Evolutionary conservation across 2,113 vertebrate species (phyloP).

Genomic region (Triplophysa siluroides): DNA sequence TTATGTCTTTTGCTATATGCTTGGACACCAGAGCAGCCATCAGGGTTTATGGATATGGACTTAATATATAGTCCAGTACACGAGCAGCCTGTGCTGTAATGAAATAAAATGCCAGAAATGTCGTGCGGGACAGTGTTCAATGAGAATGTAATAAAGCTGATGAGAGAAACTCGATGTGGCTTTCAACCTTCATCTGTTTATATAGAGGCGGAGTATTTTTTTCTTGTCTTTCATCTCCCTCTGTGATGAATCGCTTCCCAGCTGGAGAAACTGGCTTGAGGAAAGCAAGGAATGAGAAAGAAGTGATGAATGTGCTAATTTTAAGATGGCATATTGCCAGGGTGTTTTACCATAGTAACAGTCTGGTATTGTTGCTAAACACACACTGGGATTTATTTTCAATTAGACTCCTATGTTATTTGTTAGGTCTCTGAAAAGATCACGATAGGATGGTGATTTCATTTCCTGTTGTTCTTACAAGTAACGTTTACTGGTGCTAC

Average conservation of each 20-base stretch:
- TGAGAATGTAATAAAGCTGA: conserved; percentile 41
- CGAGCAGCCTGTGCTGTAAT: not conserved
- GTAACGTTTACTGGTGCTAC: conserved; percentile 27
- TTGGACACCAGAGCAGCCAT: not conserved
- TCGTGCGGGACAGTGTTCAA: conserved; percentile 4
- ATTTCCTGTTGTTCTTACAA: conserved; percentile 15
- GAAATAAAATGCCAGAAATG: conserved; percentile 33
- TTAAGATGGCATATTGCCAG: not conserved
- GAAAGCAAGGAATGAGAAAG: not conserved
- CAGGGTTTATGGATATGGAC: conserved; percentile 6
- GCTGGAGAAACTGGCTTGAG: not conserved
- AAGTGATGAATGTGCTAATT: conserved; percentile 25
- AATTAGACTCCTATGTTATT: not conserved
- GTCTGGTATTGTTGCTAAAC: not conserved
- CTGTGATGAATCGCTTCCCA: conserved; percentile 13
- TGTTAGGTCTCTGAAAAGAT: not conserved
- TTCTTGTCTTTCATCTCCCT: conserved; percentile 20
- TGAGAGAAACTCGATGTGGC: conserved; percentile 13
- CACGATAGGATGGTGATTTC: not conserved
- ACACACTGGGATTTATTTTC: not conserved
- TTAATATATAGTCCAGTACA: not conserved
- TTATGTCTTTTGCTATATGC: conserved; percentile 18
- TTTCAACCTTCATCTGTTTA: conserved; percentile 14
- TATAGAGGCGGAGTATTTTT: conserved; percentile 13
- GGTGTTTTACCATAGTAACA: conserved; percentile 5